Evolutionary conservation across 2,888 invertebrate genomes (phyloP).

Genomic region (Plebejus argus): DNA sequence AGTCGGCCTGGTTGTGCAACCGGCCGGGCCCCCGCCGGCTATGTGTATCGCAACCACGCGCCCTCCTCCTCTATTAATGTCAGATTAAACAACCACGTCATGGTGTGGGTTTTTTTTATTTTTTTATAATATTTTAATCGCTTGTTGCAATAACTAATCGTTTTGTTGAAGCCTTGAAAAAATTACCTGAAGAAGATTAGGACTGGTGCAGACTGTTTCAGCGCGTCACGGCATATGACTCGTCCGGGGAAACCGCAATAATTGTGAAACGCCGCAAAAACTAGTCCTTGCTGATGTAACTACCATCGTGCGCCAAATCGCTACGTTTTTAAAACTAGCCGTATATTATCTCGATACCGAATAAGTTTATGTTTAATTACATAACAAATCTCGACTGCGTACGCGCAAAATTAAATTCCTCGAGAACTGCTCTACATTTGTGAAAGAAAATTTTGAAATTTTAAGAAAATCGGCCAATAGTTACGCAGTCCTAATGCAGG

Average conservation of each 20-base stretch:
- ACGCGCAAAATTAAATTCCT: too few relatives aligned
- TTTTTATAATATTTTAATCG: too few relatives aligned
- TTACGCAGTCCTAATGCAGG: too few relatives aligned
- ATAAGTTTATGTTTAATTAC: background rate
- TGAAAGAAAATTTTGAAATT: too few relatives aligned
- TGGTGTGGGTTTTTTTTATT: too few relatives aligned
- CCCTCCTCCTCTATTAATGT: background rate
- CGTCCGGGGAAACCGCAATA: constrained; percentile 4
- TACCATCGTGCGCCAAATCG: background rate
- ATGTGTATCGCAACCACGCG: constrained; percentile 1
- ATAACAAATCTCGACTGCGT: background rate
- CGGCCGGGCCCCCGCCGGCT: constrained; percentile 7
- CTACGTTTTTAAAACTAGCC: background rate
- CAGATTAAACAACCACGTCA: background rate
- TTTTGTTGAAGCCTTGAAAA: too few relatives aligned
- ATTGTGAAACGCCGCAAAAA: constrained; percentile 11
- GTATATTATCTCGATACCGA: background rate
- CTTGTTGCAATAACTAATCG: too few relatives aligned
- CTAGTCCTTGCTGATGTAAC: constrained; percentile 12
- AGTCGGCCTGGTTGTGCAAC: background rate
- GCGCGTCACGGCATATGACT: background rate
- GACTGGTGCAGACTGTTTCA: background rate
- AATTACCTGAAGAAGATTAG: background rate
- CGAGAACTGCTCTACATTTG: too few relatives aligned
- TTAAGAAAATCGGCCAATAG: too few relatives aligned